Conservation (phyloP, 2,888 invertebrate species). For the Epinotia brunnichana region DNA sequence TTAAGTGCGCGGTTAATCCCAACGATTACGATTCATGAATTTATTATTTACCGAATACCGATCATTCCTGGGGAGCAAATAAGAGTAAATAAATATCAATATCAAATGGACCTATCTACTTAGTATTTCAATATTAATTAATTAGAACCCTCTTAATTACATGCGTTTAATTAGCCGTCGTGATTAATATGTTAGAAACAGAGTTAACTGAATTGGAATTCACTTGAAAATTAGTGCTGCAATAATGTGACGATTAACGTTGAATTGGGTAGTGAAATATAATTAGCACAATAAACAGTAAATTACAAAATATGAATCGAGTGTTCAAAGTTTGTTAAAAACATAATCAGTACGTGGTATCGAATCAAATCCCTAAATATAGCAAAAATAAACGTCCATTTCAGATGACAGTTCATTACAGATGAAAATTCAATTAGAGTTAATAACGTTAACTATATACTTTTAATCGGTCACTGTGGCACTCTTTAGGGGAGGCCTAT, state of each 20-base stretch:
- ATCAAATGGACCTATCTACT: constrained; percentile 9
- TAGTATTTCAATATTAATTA: constrained; percentile 19
- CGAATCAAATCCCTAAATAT: no score
- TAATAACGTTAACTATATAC: no score
- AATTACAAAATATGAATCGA: no score
- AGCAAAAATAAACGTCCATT: no score
- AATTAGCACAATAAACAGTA: no score
- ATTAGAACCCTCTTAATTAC: constrained; percentile 22
- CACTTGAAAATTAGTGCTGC: not conserved
- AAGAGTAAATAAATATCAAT: no score
- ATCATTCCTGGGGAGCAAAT: constrained; percentile 17
- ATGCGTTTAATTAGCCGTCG: not conserved
- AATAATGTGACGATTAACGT: not conserved
- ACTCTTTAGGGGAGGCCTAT: no score
- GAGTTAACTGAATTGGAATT: not conserved
- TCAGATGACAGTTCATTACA: no score
- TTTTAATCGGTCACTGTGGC: no score
- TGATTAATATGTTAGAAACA: not conserved
- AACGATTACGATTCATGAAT: constrained; percentile 31
- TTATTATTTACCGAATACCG: constrained; percentile 11
- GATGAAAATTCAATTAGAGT: no score
- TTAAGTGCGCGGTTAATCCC: constrained; percentile 16
- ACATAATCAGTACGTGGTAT: no score
- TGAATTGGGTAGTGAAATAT: not conserved
- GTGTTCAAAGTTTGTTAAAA: no score